Base-by-base conservation (phyloP, 2,888 invertebrate species). In the Andrena minutula region DNA sequence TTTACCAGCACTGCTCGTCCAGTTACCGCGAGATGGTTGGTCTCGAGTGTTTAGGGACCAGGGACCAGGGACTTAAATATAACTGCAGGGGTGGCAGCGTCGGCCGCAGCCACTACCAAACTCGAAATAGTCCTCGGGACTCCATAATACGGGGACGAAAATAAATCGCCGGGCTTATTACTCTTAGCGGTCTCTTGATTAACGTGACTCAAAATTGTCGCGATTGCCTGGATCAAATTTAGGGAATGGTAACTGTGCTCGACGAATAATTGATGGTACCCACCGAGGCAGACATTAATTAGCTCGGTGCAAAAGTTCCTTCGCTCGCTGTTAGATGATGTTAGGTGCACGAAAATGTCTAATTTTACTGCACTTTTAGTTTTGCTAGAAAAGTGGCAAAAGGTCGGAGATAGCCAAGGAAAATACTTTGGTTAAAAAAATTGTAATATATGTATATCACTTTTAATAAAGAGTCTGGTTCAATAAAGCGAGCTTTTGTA, bases 61-160 rank as follows among this genome's bases (percentile, higher is more conserved):
- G 41, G 35, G 77, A 63, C 41, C 41, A 41, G 41, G 41, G 41
- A 26, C 85, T 89, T 90, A 89, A 89, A 90, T 89, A 90, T 87
- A 89, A 83, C 87, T 69, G 76, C 65, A 81, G 71, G 87, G 87
- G 84, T 86, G 84, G 77, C 65, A 63, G 26, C 49, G 86, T 53
- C 64, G 68, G 70, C 47, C 63, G 66, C 47, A 75, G 68, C 68
- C 69, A 66, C 74, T 76, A 75, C 70, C 66, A 71, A 80, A 83
- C 79, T 76, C 72, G 79, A 88, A 89, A 88, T 88, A 88, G 83
- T 73, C 64, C 68, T 56, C 47, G n/a, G 28, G 32, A 47, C 61
- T 69, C 56, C 23, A 51, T 63, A 51, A 61, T 28, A 49, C 47
- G 20, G 26, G 23, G 30, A 65, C 72, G 23, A 58, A 75, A 75